Percentiles rank a stretch among this genome's conserved stretches.
These are phyloP conservation scores for Tragulus kanchil DNA, from an alignment of 2,113 vertebrate genomes.

Conservation along the genomic window DNA sequence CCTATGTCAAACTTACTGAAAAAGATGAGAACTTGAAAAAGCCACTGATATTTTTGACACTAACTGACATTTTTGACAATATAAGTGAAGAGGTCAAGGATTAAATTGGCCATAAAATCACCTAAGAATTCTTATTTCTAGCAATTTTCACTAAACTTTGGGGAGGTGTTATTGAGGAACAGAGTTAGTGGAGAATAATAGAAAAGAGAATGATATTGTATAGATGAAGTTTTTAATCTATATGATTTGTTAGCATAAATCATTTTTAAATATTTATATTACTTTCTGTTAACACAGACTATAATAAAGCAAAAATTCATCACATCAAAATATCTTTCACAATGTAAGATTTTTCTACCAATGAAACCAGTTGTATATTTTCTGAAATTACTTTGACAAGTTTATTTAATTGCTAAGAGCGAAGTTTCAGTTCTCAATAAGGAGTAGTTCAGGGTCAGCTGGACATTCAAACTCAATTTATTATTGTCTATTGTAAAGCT, in stretches of 20 bases:
- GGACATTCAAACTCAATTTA: not conserved
- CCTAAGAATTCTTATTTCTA: not conserved
- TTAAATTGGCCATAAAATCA: constrained; percentile 59
- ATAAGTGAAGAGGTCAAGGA: constrained; percentile 21
- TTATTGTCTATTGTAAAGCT: not conserved
- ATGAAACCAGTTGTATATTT: not conserved
- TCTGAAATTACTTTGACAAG: not conserved
- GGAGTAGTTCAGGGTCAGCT: rapidly evolving
- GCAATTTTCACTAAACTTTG: not conserved
- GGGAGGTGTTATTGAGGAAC: not conserved
- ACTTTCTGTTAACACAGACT: not conserved
- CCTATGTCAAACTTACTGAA: not conserved
- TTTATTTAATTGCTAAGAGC: not conserved
- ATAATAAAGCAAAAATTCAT: not conserved
- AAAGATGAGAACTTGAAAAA: not conserved
- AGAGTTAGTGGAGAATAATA: not conserved
- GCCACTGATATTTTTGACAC: not conserved
- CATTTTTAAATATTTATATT: not conserved
- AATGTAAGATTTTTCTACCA: not conserved
- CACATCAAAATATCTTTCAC: not conserved
- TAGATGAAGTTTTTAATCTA: not conserved
- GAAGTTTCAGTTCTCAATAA: not conserved
- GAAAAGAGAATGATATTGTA: not conserved
- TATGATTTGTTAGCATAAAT: not conserved
- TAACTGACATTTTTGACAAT: constrained; percentile 57